These are phyloP conservation scores for Mus caroli DNA, from an alignment of 2,797 vertebrate species.

Conservation along the genomic window DNA sequence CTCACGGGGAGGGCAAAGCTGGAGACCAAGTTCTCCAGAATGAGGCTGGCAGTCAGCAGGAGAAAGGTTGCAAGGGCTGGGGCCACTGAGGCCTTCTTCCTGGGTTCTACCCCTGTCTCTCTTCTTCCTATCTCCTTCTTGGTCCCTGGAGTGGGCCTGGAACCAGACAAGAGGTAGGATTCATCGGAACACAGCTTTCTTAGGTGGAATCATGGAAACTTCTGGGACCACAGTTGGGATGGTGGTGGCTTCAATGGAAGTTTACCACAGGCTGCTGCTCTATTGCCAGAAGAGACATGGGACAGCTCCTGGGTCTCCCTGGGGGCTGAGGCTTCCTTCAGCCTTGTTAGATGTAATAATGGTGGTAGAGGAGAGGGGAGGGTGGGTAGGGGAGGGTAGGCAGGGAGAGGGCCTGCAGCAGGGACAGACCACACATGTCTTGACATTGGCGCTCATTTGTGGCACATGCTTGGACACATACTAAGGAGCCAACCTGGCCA, in stretches of 20 bases:
- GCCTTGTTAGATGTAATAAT: not conserved
- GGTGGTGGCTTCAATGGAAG: not conserved
- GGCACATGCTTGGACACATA: slow-evolving; percentile 77
- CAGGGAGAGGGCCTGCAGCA: not conserved
- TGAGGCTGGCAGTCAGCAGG: not conserved
- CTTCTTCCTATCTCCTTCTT: not conserved
- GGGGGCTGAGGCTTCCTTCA: not conserved
- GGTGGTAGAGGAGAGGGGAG: not conserved
- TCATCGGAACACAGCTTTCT: slow-evolving; percentile 67
- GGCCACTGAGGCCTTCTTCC: slow-evolving; percentile 16
- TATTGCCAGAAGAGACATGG: not conserved
- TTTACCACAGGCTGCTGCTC: not conserved
- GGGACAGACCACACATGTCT: slow-evolving; percentile 64
- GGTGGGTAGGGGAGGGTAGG: not conserved
- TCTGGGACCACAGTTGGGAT: not conserved
- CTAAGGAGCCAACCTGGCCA: slow-evolving; percentile 75
- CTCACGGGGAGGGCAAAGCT: not conserved
- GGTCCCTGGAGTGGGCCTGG: slow-evolving; percentile 59
- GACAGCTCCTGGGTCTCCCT: not conserved
- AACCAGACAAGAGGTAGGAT: slow-evolving; percentile 76
- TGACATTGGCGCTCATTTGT: slow-evolving; percentile 74
- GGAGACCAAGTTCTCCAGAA: not conserved
- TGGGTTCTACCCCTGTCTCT: not conserved
- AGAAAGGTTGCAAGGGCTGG: slow-evolving; percentile 29
- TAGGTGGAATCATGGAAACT: not conserved